Conservation (phyloP, 1,140 invertebrate species). For the Bombus ignitus region DNA sequence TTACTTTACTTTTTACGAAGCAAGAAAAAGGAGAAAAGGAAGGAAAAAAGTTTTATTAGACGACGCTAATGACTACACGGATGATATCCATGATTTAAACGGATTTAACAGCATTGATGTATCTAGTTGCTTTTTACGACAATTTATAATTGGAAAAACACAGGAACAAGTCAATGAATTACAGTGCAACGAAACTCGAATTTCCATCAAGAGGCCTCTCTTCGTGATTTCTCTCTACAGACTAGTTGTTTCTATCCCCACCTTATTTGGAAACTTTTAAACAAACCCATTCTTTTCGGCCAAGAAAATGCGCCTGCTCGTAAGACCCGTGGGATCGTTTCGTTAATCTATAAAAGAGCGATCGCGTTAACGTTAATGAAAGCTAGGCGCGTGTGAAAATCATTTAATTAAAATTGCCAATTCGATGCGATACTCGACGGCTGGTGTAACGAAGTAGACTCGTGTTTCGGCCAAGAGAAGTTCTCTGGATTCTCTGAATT, state of each 20-base stretch:
- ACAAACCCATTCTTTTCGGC: conserved; percentile 4
- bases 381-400: background rate
- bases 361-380: background rate
- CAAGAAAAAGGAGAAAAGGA: background rate
- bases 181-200: conserved; percentile 5
- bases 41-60: background rate
- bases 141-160: background rate
- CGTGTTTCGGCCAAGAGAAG: background rate
- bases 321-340: background rate
- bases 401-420: conserved; percentile 30
- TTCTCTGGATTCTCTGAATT: conserved; percentile 3
- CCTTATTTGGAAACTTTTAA: background rate
- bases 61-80: background rate
- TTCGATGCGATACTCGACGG: background rate
- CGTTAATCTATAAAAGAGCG: background rate
- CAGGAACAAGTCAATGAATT: background rate
- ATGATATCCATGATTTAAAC: background rate
- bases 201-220: conserved; percentile 5
- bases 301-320: background rate
- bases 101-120: background rate
- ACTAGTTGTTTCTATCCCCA: background rate
- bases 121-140: too few relatives aligned
- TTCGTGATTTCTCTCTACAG: background rate
- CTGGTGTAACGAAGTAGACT: background rate
- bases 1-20: background rate